Evolutionary conservation across 2,888 invertebrate species (phyloP).

Genomic region (Quadriops clusia): DNA sequence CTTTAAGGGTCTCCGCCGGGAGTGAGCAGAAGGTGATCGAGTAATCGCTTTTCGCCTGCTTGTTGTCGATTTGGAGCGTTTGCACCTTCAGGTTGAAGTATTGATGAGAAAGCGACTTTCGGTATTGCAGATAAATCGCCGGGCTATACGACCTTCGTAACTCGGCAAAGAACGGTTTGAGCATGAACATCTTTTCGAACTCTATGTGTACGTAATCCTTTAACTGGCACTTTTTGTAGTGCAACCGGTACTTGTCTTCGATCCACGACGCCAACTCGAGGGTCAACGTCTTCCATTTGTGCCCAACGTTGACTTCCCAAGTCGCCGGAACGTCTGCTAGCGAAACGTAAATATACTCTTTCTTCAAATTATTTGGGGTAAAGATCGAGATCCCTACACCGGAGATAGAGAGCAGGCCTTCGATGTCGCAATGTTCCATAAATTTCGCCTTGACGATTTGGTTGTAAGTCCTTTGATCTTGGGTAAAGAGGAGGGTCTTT

Average conservation of each 20-base stretch:
- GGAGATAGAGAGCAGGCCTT: slow-evolving; percentile 55
- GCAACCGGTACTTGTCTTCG: slow-evolving; percentile 63
- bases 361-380: slow-evolving; percentile 28
- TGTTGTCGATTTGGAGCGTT: slow-evolving; percentile 59
- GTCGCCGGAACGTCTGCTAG: slow-evolving; percentile 57
- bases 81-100: slow-evolving; percentile 59
- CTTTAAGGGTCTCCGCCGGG: slow-evolving; percentile 37
- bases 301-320: slow-evolving; percentile 73
- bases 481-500: slow-evolving; percentile 61
- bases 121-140: slow-evolving; percentile 59
- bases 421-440: slow-evolving; percentile 55
- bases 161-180: slow-evolving; percentile 74
- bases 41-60: slow-evolving; percentile 21
- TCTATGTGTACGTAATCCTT: slow-evolving; percentile 72
- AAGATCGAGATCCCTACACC: slow-evolving; percentile 54
- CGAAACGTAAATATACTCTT: slow-evolving; percentile 58
- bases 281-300: slow-evolving; percentile 67
- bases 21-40: slow-evolving; percentile 36
- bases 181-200: slow-evolving; percentile 76
- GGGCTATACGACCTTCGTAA: slow-evolving; percentile 61
- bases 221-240: slow-evolving; percentile 57
- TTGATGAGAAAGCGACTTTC: slow-evolving; percentile 56
- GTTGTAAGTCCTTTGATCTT: slow-evolving; percentile 59
- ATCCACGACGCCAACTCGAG: slow-evolving; percentile 70
- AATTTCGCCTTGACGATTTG: slow-evolving; percentile 47